Evolutionary conservation across 2,888 invertebrate species (phyloP), one percentile per base, ranked within the genome.

Genomic region (Cosmorhoe ocellata): DNA sequence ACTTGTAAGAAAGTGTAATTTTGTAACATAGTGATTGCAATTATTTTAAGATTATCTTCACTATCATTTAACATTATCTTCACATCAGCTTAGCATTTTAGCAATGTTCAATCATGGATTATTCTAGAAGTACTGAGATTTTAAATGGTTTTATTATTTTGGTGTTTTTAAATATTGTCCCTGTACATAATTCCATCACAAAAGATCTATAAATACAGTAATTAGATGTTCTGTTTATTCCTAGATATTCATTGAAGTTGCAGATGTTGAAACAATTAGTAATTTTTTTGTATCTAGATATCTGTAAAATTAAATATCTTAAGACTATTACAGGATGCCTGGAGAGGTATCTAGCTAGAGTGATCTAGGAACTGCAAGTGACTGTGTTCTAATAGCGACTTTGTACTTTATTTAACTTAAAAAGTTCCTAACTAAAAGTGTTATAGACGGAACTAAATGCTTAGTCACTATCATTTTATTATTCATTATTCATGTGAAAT

Each of bases 401-500:
- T 24, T 7, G 5, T 24, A 24, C 4, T 24, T 34, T 8, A 26
- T 26, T 12, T 36, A 30, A 24, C 5, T 5, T 54, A 43, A 48
- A 46, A 18, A 49, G 51, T 53, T 24, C 6, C 24, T 24, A 24
- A 18, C 2, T 2, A 3, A 18, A 18, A 18, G n/a, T 18, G 5
- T 18, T 34, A 32, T 45, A n/a, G 40, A 36, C n/a, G 26, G 9
- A 32, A 33, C 14, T 27, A 0, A 24, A 26, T 33, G 10, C 12
- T 37, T 36, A 34, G 7, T 26, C 1, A 11, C 26, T 13, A 27
- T 38, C 45, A 51, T 55, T 54, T 54, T 39, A 64, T 56, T 58
- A n/a, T n/a, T n/a, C n/a, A n/a, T n/a, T n/a, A n/a, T 18, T 22
- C 64, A 61, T 54, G 40, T 53, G 50, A 59, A 58, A 58, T 60